Evolutionary conservation across 2,888 invertebrate species (phyloP), one percentile per base, ranked within the genome.

Genomic region (Byasa hedistus): DNA sequence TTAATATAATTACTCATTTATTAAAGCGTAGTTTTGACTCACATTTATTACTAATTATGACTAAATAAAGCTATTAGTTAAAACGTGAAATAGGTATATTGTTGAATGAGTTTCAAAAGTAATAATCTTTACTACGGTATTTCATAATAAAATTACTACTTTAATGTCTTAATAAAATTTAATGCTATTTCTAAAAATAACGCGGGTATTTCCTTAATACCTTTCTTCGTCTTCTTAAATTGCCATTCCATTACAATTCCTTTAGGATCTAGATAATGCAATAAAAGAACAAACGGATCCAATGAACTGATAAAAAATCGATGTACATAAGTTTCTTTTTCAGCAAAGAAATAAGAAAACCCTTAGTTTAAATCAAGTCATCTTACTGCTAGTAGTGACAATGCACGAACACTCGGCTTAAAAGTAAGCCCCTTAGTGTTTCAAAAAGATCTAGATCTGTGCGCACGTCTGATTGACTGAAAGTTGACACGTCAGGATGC

Each of bases 361-460:
- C 10, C 32, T 44, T 19, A 44, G 19, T 44, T 44, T 44, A 44
- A 44, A 44, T 44, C 44, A 44, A 17, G 44, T 15, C 44, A 15
- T 17, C 15, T 44, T 44, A 44, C 44, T 17, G 1, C 15, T 15
- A 44, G 44, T 17, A 15, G 44, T 44, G 44, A 44, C 44, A 44
- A 44, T 19, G 44, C 44, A 44, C 44, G 44, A 44, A 44, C 44
- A 44, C 44, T 44, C 44, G 44, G 15, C 44, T 23, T 10, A 36
- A 59, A 58, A 51, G 36, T 57, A 57, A 66, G 61, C 66, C 54
- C 54, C 61, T 66, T 44, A 61, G 44, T 61, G 57, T 66, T 61
- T 54, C 57, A 52, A 66, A 59, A 55, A 36, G 63, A 63, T 66
- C 63, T 66, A 59, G 59, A 66, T 66, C 63, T 66, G 27, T 17